These are phyloP conservation scores for Homarus gammarus DNA, from an alignment of 2,888 invertebrate species.

Conservation along the genomic window DNA sequence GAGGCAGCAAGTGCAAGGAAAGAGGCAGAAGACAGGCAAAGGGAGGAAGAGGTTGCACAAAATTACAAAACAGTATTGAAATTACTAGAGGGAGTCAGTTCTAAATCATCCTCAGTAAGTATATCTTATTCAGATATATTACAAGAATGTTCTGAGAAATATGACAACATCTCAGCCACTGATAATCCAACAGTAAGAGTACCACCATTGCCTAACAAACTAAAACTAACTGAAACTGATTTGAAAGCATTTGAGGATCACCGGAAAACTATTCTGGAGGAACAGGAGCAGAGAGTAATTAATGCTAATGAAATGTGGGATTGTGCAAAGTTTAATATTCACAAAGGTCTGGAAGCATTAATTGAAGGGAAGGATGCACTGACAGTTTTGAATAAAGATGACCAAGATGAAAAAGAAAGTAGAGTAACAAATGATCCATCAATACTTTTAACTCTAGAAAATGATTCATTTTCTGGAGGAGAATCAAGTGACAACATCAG, in stretches of 20 bases:
- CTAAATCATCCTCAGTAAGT: neutral
- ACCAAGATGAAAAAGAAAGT: neutral
- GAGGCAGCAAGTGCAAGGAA: neutral
- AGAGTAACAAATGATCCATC: neutral
- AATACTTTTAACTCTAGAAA: neutral
- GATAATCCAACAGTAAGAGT: constrained; percentile 16
- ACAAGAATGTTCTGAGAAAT: neutral
- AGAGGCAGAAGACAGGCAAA: neutral
- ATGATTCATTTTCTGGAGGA: neutral
- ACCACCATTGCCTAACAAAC: constrained; percentile 35
- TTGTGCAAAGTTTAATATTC: neutral
- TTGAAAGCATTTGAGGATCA: constrained; percentile 2
- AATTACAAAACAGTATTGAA: constrained; percentile 7
- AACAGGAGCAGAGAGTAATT: neutral
- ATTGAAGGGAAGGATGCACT: constrained; percentile 44
- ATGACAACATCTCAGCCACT: neutral
- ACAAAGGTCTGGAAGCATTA: constrained; percentile 23
- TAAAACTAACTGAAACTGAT: constrained; percentile 19
- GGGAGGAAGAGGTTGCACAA: constrained; percentile 2
- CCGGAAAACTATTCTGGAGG: constrained; percentile 22
- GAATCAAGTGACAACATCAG: neutral
- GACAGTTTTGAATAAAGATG: neutral
- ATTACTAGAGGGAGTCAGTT: constrained; percentile 11
- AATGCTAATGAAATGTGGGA: constrained; percentile 12
- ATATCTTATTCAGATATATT: constrained; percentile 39